These are phyloP conservation scores for Reticulitermes lucifugus DNA, from an alignment of 2,888 invertebrate genomes.

Conservation along the genomic window DNA sequence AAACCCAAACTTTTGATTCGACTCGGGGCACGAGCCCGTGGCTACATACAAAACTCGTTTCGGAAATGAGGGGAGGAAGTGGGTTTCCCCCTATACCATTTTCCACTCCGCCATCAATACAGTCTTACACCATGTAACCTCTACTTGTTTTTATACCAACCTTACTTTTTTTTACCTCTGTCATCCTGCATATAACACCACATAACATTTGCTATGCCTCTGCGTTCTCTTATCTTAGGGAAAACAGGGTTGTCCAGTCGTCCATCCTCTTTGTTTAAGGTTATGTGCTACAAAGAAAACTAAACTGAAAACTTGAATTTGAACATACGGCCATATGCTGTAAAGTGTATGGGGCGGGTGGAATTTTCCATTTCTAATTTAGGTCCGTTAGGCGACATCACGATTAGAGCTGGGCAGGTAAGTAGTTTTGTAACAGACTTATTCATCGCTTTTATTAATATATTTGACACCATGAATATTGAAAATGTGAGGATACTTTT, in stretches of 20 bases:
- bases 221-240: neutral
- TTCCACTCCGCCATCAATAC: neutral
- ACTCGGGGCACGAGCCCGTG: constrained; percentile 25
- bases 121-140: constrained; percentile 5
- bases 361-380: too few relatives aligned
- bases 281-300: neutral
- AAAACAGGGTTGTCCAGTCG: constrained; percentile 3
- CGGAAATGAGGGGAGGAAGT: neutral
- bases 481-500: too few relatives aligned
- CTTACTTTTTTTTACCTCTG: neutral
- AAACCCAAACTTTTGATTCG: constrained; percentile 21
- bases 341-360: neutral
- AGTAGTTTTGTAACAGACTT: too few relatives aligned
- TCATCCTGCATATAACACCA: constrained; percentile 11
- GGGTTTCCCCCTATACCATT: neutral
- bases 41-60: constrained; percentile 32
- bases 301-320: neutral
- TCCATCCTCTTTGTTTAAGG: neutral
- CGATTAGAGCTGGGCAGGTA: too few relatives aligned
- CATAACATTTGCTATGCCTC: neutral
- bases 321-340: neutral
- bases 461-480: too few relatives aligned
- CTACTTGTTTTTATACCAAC: neutral
- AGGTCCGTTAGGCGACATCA: too few relatives aligned
- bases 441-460: too few relatives aligned